Conservation (phyloP, 2,888 invertebrate species). For the Pammene fasciana region DNA sequence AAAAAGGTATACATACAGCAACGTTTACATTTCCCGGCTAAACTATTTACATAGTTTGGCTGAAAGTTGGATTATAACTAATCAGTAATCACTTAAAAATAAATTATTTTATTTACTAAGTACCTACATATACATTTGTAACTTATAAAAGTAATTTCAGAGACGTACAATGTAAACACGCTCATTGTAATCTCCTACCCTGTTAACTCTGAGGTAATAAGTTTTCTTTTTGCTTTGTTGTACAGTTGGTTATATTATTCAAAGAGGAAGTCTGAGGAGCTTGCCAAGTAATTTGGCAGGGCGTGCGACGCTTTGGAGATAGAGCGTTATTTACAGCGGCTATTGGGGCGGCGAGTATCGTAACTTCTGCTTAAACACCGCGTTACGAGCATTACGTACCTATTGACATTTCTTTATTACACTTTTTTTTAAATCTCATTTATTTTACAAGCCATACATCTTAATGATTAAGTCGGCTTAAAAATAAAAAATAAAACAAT, state of each 20-base stretch:
- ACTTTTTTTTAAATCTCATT: no score
- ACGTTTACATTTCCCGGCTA: no score
- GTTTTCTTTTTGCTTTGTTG: slow-evolving; percentile 71
- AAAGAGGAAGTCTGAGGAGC: slow-evolving; percentile 77
- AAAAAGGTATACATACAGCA: no score
- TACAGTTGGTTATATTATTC: slow-evolving; percentile 75
- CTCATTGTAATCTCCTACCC: slow-evolving; percentile 28
- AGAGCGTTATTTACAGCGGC: slow-evolving; percentile 76
- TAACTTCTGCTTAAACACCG: slow-evolving; percentile 77
- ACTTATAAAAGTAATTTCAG: background rate
- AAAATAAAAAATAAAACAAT: no score
- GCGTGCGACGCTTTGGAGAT: slow-evolving; percentile 68
- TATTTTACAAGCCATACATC: no score
- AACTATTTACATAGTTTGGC: no score
- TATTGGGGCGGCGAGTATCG: slow-evolving; percentile 68
- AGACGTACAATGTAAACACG: background rate
- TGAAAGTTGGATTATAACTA: no score
- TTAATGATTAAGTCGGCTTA: no score
- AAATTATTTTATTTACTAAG: no score
- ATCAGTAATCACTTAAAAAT: no score
- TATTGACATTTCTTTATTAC: background rate
- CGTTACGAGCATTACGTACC: background rate
- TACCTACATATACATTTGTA: no score
- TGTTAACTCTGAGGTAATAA: slow-evolving; percentile 52
- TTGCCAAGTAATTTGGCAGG: slow-evolving; percentile 81